Evolutionary conservation across 2,888 invertebrate species (phyloP).

Genomic region (Anaspis maculata): DNA sequence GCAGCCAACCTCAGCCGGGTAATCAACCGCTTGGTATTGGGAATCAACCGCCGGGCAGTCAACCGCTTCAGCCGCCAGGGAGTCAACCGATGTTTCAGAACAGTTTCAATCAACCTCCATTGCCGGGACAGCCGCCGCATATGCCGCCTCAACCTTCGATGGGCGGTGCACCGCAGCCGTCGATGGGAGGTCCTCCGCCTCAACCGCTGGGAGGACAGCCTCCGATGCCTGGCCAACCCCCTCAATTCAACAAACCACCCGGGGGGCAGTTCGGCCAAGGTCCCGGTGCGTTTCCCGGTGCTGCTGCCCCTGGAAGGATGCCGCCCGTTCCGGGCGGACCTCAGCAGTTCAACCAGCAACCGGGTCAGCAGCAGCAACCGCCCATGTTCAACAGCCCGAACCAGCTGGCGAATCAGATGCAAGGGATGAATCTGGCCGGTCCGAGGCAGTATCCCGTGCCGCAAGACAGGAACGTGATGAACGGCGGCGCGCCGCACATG

Average conservation of each 20-base stretch:
- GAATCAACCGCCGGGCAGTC: background rate
- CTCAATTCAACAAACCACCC: too few species aligned
- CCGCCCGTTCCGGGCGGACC: slow-evolving; percentile 4
- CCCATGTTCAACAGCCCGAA: slow-evolving; percentile 17
- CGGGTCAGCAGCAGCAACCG: slow-evolving; percentile 2
- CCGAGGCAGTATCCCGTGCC: slow-evolving; percentile 29
- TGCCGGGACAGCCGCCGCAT: slow-evolving; percentile 11
- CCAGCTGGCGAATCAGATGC: slow-evolving; percentile 40
- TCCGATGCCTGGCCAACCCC: slow-evolving; percentile 6
- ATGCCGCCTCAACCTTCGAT: background rate
- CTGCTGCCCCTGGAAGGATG: slow-evolving; percentile 1
- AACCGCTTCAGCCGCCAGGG: background rate
- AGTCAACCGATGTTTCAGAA: background rate
- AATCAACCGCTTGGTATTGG: background rate
- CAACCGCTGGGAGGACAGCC: slow-evolving; percentile 8
- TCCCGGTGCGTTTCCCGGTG: slow-evolving; percentile 1
- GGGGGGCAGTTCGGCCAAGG: too few species aligned
- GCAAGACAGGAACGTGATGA: slow-evolving; percentile 26
- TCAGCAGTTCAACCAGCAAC: slow-evolving; percentile 8
- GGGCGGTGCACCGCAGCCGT: slow-evolving; percentile 6
- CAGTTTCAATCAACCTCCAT: slow-evolving; percentile 5
- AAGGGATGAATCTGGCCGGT: slow-evolving; percentile 38
- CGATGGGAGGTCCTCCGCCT: slow-evolving; percentile 11
- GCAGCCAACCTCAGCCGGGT: slow-evolving; percentile 11
- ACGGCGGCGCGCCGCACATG: slow-evolving; percentile 42